Base-by-base conservation (phyloP, 2,113 vertebrate genomes). In the Nansenia antarctica region DNA sequence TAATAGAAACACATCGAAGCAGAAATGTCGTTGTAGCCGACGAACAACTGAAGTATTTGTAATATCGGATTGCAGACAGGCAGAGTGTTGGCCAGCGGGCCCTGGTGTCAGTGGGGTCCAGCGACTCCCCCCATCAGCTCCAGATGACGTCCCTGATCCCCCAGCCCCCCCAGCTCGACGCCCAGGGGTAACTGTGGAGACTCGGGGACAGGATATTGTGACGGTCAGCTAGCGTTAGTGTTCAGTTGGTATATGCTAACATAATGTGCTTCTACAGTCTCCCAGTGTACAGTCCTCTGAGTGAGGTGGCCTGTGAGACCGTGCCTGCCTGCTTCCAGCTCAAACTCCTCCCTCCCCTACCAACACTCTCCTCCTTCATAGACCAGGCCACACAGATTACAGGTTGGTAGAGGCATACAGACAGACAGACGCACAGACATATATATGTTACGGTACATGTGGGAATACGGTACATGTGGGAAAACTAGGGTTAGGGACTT, bases 241-340 rank as follows among this genome's bases (percentile, higher is more conserved):
- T n/a, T n/a, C n/a, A n/a, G n/a, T n/a, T n/a, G n/a, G n/a, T n/a
- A n/a, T n/a, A n/a, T n/a, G n/a, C n/a, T n/a, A n/a, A n/a, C n/a
- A n/a, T n/a, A n/a, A n/a, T n/a, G n/a, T n/a, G n/a, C n/a, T n/a
- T n/a, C n/a, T n/a, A n/a, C 85, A 96, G 94, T 7, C 64, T 12
- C 24, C 88, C 85, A 12, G 58, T 20, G 53, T 91, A 93, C 77
- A 76, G 78, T 65, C 75, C 86, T 0, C 9, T 90, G 59, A 78
- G 69, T 24, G 86, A 94, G 26, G 84, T 82, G 18, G 42, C 82
- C 24, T 67, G 81, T 20, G 80, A 89, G 71, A 75, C 68, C 8
- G 78, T 95, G 45, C 82, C 90, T 5, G 94, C 93, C 63, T 86
- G 75, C 69, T 96, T 95, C 78, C 80, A 93, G 72, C 78, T 95